Evolutionary conservation across 2,888 invertebrate genomes (phyloP).

Genomic region (Malthinus flaveolus): DNA sequence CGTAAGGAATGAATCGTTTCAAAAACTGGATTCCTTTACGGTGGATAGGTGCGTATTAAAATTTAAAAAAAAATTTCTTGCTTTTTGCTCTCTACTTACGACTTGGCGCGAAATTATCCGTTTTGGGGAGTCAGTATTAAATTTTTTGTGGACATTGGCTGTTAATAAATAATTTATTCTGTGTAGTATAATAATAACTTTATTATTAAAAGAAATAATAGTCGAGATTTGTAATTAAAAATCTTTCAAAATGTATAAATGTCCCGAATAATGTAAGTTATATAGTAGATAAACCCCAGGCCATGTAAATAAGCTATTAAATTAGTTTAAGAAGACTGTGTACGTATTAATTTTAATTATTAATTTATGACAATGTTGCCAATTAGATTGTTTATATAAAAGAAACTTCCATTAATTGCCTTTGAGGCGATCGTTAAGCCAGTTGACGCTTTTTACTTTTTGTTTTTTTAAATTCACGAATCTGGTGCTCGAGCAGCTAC

Average conservation of each 20-base stretch:
- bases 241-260: slow-evolving; percentile 19
- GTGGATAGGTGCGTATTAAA: slow-evolving; percentile 1
- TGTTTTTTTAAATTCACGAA: not conserved
- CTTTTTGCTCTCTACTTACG: slow-evolving; percentile 16
- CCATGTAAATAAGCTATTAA: slow-evolving; percentile 38
- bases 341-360: slow-evolving; percentile 37
- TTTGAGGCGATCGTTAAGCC: slow-evolving; percentile 18
- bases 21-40: slow-evolving; percentile 1
- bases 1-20: slow-evolving; percentile 1
- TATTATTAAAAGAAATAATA: not conserved
- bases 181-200: slow-evolving; percentile 19
- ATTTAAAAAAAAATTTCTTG: not conserved
- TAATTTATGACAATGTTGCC: slow-evolving; percentile 28
- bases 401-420: slow-evolving; percentile 28
- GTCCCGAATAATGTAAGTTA: slow-evolving; percentile 14
- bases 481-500: too few relatives aligned
- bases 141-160: slow-evolving; percentile 27
- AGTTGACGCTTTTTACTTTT: not conserved
- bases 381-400: slow-evolving; percentile 23
- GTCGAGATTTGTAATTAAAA: slow-evolving; percentile 11
- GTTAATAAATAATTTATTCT: slow-evolving; percentile 30
- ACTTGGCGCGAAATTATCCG: slow-evolving; percentile 8
- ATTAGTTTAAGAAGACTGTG: slow-evolving; percentile 42
- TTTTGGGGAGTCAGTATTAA: slow-evolving; percentile 18
- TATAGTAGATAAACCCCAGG: slow-evolving; percentile 27